Evolutionary conservation across 1,140 invertebrate species (phyloP), one percentile per base, ranked within the genome.

Genomic region (Zaprionus camerounensis): DNA sequence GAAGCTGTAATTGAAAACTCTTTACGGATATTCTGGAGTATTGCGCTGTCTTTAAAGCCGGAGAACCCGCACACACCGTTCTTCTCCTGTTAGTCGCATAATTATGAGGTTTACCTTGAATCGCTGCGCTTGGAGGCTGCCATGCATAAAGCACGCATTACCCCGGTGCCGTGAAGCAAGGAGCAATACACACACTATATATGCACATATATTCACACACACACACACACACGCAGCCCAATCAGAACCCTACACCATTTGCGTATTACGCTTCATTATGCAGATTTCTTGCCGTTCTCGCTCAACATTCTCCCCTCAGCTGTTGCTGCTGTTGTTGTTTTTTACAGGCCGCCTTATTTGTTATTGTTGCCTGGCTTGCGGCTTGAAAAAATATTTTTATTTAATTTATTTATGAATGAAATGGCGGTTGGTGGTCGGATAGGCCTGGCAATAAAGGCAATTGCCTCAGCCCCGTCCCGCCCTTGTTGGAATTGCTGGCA

Each of bases 331-430:
- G 53, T 38, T 69, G 56, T 63, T 57, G 49, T 64, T 24, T 57
- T 51, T 46, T 57, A 26, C 67, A 66, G 51, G 55, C 58, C 77
- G 65, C 63, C 56, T 78, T 88, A 88, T 88, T 88, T 88, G 84
- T 88, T 88, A 88, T 88, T 88, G 84, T 90, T 88, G 85, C 72
- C 81, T 88, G 85, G 85, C 85, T 88, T 90, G 85, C 76, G 85
- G 85, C 86, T 88, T 90, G 85, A 81, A 88, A 90, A 88, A 88
- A 88, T 88, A 88, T 88, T 88, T 88, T 88, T 88, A 88, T 88
- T 88, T 88, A 88, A 88, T 88, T 88, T 90, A 88, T 88, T 88
- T 88, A 88, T 88, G 85, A 88, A 88, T 90, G 76, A 88, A 84
- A 67, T 67, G 78, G 17, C 59, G 57, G 68, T 26, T 22, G 36